These are phyloP conservation scores for Drosophila atripex DNA, from an alignment of 2,888 invertebrate genomes.

Conservation along the genomic window DNA sequence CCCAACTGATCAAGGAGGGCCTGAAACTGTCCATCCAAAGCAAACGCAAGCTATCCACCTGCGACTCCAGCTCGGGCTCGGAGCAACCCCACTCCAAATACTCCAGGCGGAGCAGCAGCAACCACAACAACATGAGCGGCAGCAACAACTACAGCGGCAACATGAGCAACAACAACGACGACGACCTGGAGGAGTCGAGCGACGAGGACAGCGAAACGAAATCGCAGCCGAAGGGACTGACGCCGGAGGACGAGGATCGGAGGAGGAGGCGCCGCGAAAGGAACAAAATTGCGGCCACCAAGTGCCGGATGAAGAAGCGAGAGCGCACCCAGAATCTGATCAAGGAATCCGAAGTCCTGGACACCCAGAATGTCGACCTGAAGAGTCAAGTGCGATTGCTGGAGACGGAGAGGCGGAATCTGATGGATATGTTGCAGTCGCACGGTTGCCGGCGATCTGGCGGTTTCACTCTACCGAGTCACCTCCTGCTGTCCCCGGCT, in stretches of 20 bases:
- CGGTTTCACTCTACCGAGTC: constrained; percentile 81
- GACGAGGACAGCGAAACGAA: constrained; percentile 86
- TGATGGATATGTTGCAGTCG: constrained; percentile 91
- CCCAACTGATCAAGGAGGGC: constrained; percentile 95
- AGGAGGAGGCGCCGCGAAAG: constrained; percentile 93
- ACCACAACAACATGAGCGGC: constrained; percentile 5
- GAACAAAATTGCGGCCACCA: constrained; percentile 97
- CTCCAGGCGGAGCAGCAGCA: constrained; percentile 71
- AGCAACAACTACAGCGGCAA: constrained; percentile 21
- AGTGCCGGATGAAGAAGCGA: constrained; percentile 96
- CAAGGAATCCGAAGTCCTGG: constrained; percentile 93
- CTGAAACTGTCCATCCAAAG: constrained; percentile 95
- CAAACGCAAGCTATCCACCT: constrained; percentile 91
- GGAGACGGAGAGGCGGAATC: constrained; percentile 90
- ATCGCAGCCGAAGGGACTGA: constrained; percentile 86
- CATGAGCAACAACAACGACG: constrained; percentile 60
- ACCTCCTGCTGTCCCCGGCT: constrained; percentile 82
- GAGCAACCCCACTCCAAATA: constrained; percentile 84
- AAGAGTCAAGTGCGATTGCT: constrained; percentile 93
- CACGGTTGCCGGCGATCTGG: constrained; percentile 87
- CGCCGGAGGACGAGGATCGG: constrained; percentile 96
- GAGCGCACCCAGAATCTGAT: constrained; percentile 94
- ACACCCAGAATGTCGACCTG: constrained; percentile 92
- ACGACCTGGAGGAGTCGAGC: constrained; percentile 81
- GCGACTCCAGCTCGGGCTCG: constrained; percentile 85